Conservation (phyloP, 2,888 invertebrate species). For the Diplolepis rosae region DNA sequence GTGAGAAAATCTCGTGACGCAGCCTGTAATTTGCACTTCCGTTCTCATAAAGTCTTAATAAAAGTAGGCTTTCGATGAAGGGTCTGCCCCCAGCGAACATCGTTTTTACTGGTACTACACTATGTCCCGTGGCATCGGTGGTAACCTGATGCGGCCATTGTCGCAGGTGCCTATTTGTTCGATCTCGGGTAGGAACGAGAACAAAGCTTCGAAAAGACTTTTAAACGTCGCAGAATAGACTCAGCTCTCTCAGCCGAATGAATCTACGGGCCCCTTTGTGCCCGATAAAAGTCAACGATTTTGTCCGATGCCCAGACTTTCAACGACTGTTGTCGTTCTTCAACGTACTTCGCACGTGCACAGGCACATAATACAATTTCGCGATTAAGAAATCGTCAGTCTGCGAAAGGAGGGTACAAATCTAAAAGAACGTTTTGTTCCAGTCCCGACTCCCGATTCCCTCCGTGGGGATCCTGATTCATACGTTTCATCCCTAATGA, state of each 20-base stretch:
- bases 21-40: conserved; percentile 72
- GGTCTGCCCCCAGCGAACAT: conserved; percentile 60
- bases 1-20: conserved; percentile 46
- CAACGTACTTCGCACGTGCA: conserved; percentile 68
- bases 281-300: conserved; percentile 56
- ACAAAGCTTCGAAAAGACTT: conserved; percentile 37
- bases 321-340: conserved; percentile 70
- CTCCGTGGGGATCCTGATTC: conserved; percentile 46
- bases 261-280: conserved; percentile 47
- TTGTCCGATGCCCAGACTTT: conserved; percentile 53
- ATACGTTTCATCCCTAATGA: conserved; percentile 46
- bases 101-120: conserved; percentile 34
- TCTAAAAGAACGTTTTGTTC: conserved; percentile 36
- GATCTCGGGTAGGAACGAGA: conserved; percentile 25
- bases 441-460: no score
- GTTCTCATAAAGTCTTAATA: conserved; percentile 65
- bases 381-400: conserved; percentile 40
- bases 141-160: conserved; percentile 65
- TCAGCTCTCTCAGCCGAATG: conserved; percentile 33
- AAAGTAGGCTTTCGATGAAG: conserved; percentile 35
- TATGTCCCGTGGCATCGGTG: conserved; percentile 43
- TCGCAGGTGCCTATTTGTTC: conserved; percentile 68
- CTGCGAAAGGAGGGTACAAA: conserved; percentile 32
- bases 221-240: conserved; percentile 57
- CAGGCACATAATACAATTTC: conserved; percentile 34